Conservation (phyloP, 2,888 invertebrate species). For the Drosophila borborema region DNA sequence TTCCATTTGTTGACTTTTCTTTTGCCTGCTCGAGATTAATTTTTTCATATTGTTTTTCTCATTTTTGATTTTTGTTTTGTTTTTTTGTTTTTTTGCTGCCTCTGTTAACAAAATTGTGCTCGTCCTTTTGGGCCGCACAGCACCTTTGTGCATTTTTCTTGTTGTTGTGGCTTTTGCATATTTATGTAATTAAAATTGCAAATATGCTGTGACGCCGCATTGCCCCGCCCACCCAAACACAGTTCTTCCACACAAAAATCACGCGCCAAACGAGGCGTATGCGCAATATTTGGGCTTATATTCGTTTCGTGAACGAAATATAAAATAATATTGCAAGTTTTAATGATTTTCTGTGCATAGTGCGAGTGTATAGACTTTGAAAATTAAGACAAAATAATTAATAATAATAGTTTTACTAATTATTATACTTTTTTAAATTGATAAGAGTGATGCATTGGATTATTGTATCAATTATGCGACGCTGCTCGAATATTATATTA, state of each 20-base stretch:
- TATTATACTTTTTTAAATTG: too few relatives aligned
- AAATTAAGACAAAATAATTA: not conserved
- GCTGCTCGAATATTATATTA: too few relatives aligned
- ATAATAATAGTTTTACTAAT: too few relatives aligned
- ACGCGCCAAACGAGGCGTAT: conserved; percentile 47
- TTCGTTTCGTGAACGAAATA: conserved; percentile 17
- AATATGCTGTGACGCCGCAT: conserved; percentile 69
- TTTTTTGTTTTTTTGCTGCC: not conserved
- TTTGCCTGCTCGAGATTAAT: conserved; percentile 36
- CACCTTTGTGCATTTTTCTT: conserved; percentile 33
- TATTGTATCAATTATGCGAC: too few relatives aligned
- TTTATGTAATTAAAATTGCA: conserved; percentile 84
- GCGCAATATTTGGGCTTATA: conserved; percentile 31
- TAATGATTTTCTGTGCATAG: not conserved
- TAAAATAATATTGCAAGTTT: conserved; percentile 22
- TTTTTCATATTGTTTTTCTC: conserved; percentile 13
- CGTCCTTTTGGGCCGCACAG: conserved; percentile 19
- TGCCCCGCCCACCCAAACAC: not conserved
- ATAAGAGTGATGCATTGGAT: too few relatives aligned
- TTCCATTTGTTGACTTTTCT: conserved; percentile 18
- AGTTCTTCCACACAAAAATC: conserved; percentile 17
- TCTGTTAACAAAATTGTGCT: conserved; percentile 27
- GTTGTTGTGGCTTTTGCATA: conserved; percentile 64
- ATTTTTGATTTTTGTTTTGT: not conserved
- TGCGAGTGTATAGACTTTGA: not conserved